phyloP scores from a whole-genome alignment of 1,140 invertebrate species.

The Halictus rubicundus region DNA sequence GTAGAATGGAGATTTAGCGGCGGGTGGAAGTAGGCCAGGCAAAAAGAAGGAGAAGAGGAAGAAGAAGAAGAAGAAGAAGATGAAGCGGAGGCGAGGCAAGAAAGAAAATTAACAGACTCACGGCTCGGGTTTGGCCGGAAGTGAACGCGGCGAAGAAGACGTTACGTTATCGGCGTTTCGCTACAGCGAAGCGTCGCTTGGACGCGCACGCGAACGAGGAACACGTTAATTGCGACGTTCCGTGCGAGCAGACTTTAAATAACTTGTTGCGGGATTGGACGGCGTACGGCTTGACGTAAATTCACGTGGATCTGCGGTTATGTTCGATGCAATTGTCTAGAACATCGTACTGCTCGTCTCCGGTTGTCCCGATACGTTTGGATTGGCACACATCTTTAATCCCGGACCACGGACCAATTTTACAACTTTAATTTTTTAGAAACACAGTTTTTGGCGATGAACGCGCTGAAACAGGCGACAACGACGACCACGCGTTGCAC shows the following conservation, averaged over 20 bases:
- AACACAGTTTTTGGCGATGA: too few species aligned
- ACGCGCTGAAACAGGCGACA: too few species aligned
- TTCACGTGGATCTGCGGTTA: too few species aligned
- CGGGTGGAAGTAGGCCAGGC: not conserved
- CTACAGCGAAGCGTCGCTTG: not conserved
- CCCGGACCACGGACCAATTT: too few species aligned
- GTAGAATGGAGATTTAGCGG: not conserved
- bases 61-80: too few species aligned
- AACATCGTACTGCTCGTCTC: too few species aligned
- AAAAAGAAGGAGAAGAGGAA: not conserved
- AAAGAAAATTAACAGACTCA: not conserved
- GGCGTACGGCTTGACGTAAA: conserved; percentile 19
- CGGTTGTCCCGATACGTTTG: too few species aligned
- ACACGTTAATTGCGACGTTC: conserved; percentile 49
- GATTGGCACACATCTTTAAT: too few species aligned
- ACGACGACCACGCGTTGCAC: too few species aligned
- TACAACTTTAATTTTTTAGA: too few species aligned
- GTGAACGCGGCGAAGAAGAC: not conserved
- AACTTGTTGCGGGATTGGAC: conserved; percentile 51
- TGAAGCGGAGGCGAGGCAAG: not conserved
- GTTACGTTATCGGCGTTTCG: not conserved
- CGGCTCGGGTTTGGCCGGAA: not conserved
- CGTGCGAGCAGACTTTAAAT: conserved; percentile 51
- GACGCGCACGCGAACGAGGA: conserved; percentile 21
- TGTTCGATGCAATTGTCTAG: too few species aligned